phyloP scores from a whole-genome alignment of 2,888 invertebrate genomes.

The Tinea pellionella region DNA sequence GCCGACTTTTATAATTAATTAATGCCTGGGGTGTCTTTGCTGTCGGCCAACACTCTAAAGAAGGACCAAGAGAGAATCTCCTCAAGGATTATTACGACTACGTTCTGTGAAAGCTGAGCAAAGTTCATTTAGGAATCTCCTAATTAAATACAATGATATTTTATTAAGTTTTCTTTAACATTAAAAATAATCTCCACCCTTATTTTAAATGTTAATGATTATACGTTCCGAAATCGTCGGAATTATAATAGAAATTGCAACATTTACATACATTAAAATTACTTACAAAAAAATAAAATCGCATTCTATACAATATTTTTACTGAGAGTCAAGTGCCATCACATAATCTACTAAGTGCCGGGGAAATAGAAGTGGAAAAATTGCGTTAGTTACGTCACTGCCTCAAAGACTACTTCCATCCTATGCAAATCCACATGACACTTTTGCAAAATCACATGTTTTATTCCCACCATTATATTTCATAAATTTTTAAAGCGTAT shows the following conservation, averaged over 20 bases:
- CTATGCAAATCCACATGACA: background rate
- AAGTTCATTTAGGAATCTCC: constrained; percentile 17
- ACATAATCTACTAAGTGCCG: background rate
- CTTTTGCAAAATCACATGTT: background rate
- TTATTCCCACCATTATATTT: background rate
- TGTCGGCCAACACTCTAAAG: constrained; percentile 1
- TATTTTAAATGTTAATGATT: background rate
- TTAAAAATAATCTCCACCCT: background rate
- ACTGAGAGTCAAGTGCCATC: background rate
- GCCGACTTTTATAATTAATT: constrained; percentile 37
- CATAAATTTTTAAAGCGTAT: no score
- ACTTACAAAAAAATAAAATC: no score
- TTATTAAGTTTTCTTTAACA: background rate
- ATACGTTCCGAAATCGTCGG: background rate
- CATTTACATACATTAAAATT: no score
- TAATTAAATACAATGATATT: constrained; percentile 10
- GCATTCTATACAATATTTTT: background rate
- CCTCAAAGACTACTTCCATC: background rate
- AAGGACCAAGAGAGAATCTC: constrained; percentile 18
- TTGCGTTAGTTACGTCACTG: background rate
- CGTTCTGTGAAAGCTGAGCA: constrained; percentile 19
- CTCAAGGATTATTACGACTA: constrained; percentile 19
- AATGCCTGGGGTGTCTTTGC: constrained; percentile 23
- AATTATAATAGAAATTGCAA: no score
- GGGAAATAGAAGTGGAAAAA: background rate